Percentiles rank a stretch among this genome's conserved stretches.
phyloP scores from a whole-genome alignment of 2,113 vertebrate species.

The Eudyptes chrysolophus region DNA sequence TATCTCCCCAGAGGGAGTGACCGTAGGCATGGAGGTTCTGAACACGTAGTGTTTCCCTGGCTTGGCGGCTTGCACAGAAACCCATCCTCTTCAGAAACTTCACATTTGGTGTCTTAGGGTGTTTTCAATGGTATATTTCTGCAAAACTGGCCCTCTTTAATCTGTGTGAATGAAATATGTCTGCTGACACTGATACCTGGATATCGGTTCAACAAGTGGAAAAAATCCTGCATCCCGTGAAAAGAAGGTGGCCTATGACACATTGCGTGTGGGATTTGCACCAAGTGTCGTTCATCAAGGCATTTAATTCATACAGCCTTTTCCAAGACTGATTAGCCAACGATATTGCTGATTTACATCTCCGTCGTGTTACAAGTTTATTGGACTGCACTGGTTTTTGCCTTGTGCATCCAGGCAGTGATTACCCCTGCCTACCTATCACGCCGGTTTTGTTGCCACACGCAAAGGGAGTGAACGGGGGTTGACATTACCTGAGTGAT shows the following conservation, averaged over 20 bases:
- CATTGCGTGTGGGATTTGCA: fast-evolving
- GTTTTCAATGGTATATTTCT: not conserved
- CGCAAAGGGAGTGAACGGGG: not conserved
- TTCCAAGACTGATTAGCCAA: not conserved
- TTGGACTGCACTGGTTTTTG: not conserved
- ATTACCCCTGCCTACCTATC: not conserved
- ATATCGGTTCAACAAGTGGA: not conserved
- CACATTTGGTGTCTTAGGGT: not conserved
- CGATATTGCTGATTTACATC: not conserved
- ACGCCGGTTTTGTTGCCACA: not conserved
- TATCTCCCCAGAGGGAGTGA: not conserved
- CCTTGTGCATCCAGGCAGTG: not conserved
- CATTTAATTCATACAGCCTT: not conserved
- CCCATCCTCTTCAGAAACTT: not conserved
- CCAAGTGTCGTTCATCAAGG: not conserved
- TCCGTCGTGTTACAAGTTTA: not conserved
- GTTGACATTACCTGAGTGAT: not conserved
- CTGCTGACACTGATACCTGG: not conserved
- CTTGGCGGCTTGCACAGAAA: not conserved
- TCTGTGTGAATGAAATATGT: not conserved
- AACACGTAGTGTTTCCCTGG: not conserved
- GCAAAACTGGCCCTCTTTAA: not conserved
- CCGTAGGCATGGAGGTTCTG: not conserved
- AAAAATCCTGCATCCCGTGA: not conserved
- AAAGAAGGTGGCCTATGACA: not conserved